phyloP scores from a whole-genome alignment of 2,113 vertebrate genomes.

The Rhodinocichla rosea region DNA sequence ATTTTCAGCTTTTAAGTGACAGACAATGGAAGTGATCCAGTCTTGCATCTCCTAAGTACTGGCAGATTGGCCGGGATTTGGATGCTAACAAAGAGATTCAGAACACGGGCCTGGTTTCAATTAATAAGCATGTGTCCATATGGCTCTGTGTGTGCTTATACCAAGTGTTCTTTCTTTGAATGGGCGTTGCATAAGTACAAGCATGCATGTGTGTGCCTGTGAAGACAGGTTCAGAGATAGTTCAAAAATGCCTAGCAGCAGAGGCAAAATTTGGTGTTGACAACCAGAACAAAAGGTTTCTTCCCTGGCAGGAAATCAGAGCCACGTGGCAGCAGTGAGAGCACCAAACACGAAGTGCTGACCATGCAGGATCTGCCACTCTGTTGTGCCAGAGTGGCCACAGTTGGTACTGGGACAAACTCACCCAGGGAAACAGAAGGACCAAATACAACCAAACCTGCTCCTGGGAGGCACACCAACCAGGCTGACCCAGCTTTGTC shows the following conservation, averaged over 20 bases:
- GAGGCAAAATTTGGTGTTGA: neutral
- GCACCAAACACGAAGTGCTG: neutral
- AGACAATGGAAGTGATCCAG: conserved; percentile 46
- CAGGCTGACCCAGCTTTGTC: neutral
- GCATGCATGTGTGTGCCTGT: neutral
- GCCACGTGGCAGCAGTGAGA: fast-evolving
- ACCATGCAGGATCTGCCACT: neutral
- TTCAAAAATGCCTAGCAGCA: neutral
- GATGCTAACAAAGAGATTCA: conserved; percentile 18
- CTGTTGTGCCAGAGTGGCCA: neutral
- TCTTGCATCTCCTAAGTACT: neutral
- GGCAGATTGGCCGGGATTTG: conserved; percentile 17
- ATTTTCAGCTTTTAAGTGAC: conserved; percentile 34
- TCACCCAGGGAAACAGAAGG: neutral
- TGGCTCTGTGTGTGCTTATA: conserved; percentile 22
- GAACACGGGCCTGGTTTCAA: conserved; percentile 28
- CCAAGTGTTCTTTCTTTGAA: neutral
- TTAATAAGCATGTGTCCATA: conserved; percentile 30
- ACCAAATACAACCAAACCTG: neutral
- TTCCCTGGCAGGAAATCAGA: neutral
- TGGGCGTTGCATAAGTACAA: neutral
- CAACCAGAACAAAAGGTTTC: neutral
- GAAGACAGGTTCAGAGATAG: neutral
- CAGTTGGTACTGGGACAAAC: neutral
- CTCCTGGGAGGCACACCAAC: neutral